Conservation (phyloP, 2,113 vertebrate species). For the Ictalurus punctatus region DNA sequence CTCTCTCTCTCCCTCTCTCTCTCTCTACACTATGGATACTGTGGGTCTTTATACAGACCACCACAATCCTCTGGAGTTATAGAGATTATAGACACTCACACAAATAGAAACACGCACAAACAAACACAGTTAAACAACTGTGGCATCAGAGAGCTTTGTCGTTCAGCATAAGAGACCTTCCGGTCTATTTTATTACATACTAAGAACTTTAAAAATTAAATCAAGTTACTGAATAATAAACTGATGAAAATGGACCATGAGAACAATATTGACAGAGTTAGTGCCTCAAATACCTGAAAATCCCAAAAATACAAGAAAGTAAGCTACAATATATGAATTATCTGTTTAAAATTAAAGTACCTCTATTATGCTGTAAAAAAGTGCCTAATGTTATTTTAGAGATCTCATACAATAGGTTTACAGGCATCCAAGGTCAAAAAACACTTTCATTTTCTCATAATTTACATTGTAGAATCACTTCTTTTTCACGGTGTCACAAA, state of each 20-base stretch:
- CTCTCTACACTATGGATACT: constrained; percentile 27
- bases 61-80: constrained; percentile 29
- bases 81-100: constrained; percentile 49
- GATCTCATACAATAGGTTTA: too few species aligned
- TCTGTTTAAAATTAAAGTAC: not conserved
- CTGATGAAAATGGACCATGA: not conserved
- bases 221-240: not conserved
- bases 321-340: not conserved
- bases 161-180: not conserved
- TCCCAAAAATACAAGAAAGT: not conserved
- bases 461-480: too few species aligned
- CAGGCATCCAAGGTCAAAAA: too few species aligned
- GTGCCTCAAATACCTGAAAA: not conserved
- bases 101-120: not conserved
- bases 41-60: constrained; percentile 32
- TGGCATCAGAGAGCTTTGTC: not conserved
- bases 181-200: not conserved
- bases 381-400: too few species aligned
- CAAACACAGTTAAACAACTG: not conserved
- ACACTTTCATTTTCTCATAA: too few species aligned
- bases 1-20: constrained; percentile 36
- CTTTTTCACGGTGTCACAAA: too few species aligned
- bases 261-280: not conserved
- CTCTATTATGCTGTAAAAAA: too few species aligned
- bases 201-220: not conserved